Percentiles rank a stretch among this genome's conserved stretches.
phyloP scores from a whole-genome alignment of 2,113 vertebrate genomes.

The Strix uralensis region DNA sequence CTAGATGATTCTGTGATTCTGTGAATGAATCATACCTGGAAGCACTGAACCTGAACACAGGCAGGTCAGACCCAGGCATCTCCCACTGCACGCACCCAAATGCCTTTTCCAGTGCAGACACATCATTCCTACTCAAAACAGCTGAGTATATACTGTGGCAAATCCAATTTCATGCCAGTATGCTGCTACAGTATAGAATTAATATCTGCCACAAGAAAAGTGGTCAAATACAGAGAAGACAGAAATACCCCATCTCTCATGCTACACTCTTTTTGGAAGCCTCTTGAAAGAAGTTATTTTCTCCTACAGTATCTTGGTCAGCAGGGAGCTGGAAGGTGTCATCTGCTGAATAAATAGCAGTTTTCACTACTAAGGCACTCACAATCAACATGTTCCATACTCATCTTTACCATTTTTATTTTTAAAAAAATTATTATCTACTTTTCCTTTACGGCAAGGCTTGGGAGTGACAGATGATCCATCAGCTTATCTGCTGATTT shows the following conservation, averaged over 20 bases:
- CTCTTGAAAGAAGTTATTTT: not conserved
- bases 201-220: not conserved
- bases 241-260: not conserved
- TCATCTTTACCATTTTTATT: conserved; percentile 1
- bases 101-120: not conserved
- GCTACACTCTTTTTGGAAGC: not conserved
- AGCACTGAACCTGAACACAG: not conserved
- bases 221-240: not conserved
- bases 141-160: not conserved
- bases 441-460: conserved; percentile 16
- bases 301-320: not conserved
- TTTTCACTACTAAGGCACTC: conserved; percentile 1
- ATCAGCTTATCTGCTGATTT: conserved; percentile 59
- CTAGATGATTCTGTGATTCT: too few relatives aligned
- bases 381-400: not conserved
- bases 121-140: not conserved
- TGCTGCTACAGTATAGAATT: not conserved
- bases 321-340: not conserved
- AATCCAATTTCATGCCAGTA: not conserved
- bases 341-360: not conserved
- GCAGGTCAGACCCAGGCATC: not conserved
- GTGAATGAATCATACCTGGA: not conserved
- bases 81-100: not conserved
- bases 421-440: not conserved
- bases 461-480: conserved; percentile 59